Base-by-base conservation (phyloP, 2,888 invertebrate genomes). In the Osedax fenrisi region DNA sequence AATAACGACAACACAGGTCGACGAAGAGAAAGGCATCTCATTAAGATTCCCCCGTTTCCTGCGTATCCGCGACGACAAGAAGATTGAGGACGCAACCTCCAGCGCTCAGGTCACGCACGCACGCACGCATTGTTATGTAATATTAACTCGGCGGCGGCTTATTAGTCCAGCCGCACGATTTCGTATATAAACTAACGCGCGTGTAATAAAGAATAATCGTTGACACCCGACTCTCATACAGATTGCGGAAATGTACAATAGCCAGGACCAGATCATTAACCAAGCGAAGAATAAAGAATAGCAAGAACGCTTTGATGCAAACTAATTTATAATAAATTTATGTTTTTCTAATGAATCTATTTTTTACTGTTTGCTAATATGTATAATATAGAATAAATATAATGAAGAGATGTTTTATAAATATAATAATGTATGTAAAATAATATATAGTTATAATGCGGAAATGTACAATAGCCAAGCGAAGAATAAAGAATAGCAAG, bases 11-110 rank as follows among this genome's bases (percentile, higher is more conserved):
- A 78, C 81, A 56, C 78, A 89, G 89, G 88, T 92, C 64, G 93
- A 95, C 86, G 88, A 90, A 0, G 91, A 91, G 81, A 91, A 91
- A 81, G 97, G 97, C 24, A 91, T 98, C 81, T 97, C 96, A 1
- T 86, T 98, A 62, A 87, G 97, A 62, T 98, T 98, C 86, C 97
- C 97, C 2, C 88, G 94, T 82, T 97, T 95, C 84, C 86, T 97
- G 73, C 88, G 93, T 27, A 89, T 91, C 67, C 88, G 97, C 26
- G 91, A 91, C 3, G 98, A 98, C 86, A 98, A 98, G 86, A 87
- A 87, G 24, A 89, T 91, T 1, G 97, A 97, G 85, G 90, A 94
- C 81, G 94, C 97, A 1, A 97, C 97, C 1, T 88, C 90, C 2
- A 90, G 94, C 68, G 88, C 89, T 79, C 96, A 97, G 87, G 88